phyloP scores from a whole-genome alignment of 2,797 vertebrate genomes.

The Eulemur coronatus region DNA sequence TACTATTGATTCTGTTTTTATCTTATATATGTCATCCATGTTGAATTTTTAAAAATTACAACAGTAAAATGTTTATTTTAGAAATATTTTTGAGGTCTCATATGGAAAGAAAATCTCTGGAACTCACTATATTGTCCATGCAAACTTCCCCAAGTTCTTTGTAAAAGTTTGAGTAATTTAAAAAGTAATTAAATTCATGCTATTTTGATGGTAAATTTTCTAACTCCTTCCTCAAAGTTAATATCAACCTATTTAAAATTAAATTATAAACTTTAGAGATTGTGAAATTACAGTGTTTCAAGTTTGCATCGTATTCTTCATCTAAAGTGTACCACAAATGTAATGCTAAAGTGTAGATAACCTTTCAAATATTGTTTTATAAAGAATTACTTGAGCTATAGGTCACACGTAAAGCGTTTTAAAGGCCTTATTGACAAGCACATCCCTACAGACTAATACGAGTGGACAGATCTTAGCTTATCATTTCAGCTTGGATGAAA shows the following conservation, averaged over 20 bases:
- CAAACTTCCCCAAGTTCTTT: neutral
- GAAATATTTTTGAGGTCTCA: neutral
- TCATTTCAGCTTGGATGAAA: slow-evolving; percentile 76
- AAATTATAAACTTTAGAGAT: neutral
- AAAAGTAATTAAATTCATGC: neutral
- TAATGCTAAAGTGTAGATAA: slow-evolving; percentile 14
- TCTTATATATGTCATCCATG: neutral
- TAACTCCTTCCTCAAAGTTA: slow-evolving; percentile 21
- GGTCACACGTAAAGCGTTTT: neutral
- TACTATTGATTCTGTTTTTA: neutral
- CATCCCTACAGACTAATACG: slow-evolving; percentile 62
- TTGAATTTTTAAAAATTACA: neutral
- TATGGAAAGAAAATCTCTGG: neutral
- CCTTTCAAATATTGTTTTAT: slow-evolving; percentile 59
- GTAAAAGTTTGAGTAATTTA: neutral
- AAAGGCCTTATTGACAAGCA: slow-evolving; percentile 77
- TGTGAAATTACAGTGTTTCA: neutral
- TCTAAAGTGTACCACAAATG: neutral
- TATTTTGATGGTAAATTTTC: neutral
- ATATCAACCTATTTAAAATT: slow-evolving; percentile 6
- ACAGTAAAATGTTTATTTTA: neutral
- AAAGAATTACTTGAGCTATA: slow-evolving; percentile 39
- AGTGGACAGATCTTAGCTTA: slow-evolving; percentile 66
- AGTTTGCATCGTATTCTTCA: neutral
- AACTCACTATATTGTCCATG: neutral